Conservation (phyloP, 2,113 vertebrate species). For the Ciconia boyciana region DNA sequence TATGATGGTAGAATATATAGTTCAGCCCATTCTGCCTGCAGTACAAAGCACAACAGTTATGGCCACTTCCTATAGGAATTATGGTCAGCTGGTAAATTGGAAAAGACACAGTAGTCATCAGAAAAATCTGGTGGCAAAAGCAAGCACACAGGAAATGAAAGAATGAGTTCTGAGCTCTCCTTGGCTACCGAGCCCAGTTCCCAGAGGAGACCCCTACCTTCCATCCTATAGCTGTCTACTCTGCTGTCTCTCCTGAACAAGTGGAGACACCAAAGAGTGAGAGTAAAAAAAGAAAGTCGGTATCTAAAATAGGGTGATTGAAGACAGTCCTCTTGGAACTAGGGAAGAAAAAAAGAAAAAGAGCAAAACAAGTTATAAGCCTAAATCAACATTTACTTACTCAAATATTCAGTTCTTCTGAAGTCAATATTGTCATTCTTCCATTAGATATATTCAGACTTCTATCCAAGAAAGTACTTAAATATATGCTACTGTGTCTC, state of each 20-base stretch:
- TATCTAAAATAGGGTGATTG: not conserved
- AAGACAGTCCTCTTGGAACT: not conserved
- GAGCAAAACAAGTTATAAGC: not conserved
- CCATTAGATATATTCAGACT: not conserved
- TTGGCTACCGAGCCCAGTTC: not conserved
- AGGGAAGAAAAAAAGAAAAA: rapidly evolving
- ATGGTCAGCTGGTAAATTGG: not conserved
- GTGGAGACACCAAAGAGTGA: not conserved
- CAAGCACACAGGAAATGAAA: not conserved
- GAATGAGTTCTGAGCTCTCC: not conserved
- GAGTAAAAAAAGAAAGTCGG: rapidly evolving
- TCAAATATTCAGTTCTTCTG: not conserved
- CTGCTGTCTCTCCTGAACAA: not conserved
- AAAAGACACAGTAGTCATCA: not conserved
- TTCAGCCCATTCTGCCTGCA: not conserved
- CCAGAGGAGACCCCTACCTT: not conserved
- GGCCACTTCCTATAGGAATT: not conserved
- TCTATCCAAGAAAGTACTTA: not conserved
- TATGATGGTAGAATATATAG: not conserved
- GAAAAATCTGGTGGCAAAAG: not conserved
- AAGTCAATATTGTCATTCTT: not conserved
- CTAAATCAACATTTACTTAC: not conserved
- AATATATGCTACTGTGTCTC: not conserved
- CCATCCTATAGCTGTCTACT: not conserved
- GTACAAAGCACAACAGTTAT: not conserved